Evolutionary conservation across 2,797 vertebrate species (phyloP), one percentile per base, ranked within the genome.

Genomic region (Silurus aristotelis): DNA sequence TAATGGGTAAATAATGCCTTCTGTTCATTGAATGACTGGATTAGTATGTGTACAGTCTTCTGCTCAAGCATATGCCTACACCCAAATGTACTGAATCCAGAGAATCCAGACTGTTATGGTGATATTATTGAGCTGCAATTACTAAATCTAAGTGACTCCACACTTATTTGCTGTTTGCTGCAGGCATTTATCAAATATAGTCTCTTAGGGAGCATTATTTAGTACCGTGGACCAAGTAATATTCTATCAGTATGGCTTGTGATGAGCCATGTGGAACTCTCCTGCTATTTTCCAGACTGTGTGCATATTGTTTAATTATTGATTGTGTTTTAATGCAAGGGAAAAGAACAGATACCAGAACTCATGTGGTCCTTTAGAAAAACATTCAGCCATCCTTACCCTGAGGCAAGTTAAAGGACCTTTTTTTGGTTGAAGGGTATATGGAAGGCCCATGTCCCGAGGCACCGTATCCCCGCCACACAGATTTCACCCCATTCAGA

Each of bases 401-500:
- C 89, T 64, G 66, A 83, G 78, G 87, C 19, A 52, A 85, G 84
- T 77, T 61, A 52, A 46, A 83, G 80, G 84, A 78, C 43, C 38
- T 68, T 80, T 60, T 82, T 76, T 81, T 27, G 78, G 61, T 70
- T 72, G 61, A 83, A 82, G 38, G 83, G 80, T 83, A 60, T 83
- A 77, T 78, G 48, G 90, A 87, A 80, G 92, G 89, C 91, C 91
- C 88, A 84, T 73, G 90, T 88, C 93, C 90, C 87, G 89, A 90
- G 92, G 94, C 88, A 72, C 86, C 92, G 88, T 95, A 94, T 95
- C 92, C 92, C 84, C 84, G 91, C 93, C 94, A 92, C 91, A 22
- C 25, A 90, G 93, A 94, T 93, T 94, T 89, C 92, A 93, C 92
- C 92, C 95, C 91, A 93, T 93, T 94, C 94, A 94, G 91, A 93